These are phyloP conservation scores for Gari tellinella DNA, from an alignment of 2,888 invertebrate genomes.

Conservation along the genomic window DNA sequence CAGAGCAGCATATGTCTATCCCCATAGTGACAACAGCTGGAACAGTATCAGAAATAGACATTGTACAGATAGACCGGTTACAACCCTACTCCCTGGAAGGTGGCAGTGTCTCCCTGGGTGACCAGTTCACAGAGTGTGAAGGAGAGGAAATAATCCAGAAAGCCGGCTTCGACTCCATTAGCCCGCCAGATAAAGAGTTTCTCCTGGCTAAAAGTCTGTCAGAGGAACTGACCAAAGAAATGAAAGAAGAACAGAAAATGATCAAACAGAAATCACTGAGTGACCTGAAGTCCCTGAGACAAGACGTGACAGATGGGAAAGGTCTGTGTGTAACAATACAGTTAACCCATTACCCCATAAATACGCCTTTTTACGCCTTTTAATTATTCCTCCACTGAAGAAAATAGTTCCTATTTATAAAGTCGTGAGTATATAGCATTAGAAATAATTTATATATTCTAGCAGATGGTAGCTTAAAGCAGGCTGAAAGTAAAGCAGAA, in stretches of 20 bases:
- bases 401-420: too few relatives aligned
- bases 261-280: constrained; percentile 16
- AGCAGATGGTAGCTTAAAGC: too few relatives aligned
- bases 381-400: too few relatives aligned
- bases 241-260: constrained; percentile 52
- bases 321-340: background rate
- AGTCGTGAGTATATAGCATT: too few relatives aligned
- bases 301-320: background rate
- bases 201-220: constrained; percentile 74
- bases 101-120: constrained; percentile 67
- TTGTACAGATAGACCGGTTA: constrained; percentile 49
- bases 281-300: background rate
- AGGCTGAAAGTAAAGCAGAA: too few relatives aligned
- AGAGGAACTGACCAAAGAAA: constrained; percentile 73
- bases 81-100: constrained; percentile 63
- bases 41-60: constrained; percentile 59
- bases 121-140: constrained; percentile 69
- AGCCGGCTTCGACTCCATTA: constrained; percentile 55
- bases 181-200: constrained; percentile 67
- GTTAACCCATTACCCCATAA: too few relatives aligned
- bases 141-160: constrained; percentile 62
- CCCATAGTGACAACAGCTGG: constrained; percentile 23
- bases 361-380: too few relatives aligned
- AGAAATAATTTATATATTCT: too few relatives aligned
- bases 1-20: constrained; percentile 29